Conservation (phyloP, 2,113 vertebrate genomes). For the Probosciger aterrimus region DNA sequence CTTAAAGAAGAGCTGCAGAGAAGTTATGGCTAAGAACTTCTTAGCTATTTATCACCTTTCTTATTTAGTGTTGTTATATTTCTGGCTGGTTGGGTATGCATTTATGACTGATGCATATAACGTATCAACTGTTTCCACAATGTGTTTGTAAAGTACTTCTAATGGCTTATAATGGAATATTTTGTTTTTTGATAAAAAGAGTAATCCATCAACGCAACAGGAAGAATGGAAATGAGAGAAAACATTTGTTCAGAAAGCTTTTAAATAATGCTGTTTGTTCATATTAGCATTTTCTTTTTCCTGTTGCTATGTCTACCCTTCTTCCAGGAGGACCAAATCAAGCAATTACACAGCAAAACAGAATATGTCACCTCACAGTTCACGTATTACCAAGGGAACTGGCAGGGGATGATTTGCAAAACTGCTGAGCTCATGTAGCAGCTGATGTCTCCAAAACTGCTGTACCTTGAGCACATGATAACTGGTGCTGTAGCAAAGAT, state of each 20-base stretch:
- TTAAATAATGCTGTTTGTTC: conserved; percentile 19
- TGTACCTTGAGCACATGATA: neutral
- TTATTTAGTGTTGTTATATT: neutral
- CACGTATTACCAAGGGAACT: neutral
- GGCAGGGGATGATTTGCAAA: neutral
- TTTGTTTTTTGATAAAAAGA: conserved; percentile 36
- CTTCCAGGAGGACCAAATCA: neutral
- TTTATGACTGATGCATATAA: conserved; percentile 2
- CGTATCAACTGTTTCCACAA: neutral
- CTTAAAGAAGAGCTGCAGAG: neutral
- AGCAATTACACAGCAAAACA: neutral
- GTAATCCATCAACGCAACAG: neutral
- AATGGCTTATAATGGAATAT: conserved; percentile 27
- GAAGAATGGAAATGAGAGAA: neutral
- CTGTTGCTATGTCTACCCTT: neutral
- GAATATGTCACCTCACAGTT: neutral
- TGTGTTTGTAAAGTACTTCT: conserved; percentile 39
- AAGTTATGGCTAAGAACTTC: neutral
- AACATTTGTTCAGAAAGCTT: conserved; percentile 24
- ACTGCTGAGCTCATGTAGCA: neutral
- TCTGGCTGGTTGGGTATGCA: neutral
- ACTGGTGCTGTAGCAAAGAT: neutral
- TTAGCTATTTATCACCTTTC: neutral
- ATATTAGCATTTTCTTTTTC: neutral
- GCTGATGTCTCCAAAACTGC: neutral